phyloP scores from a whole-genome alignment of 2,113 vertebrate species.

The Brachypteracias leptosomus region DNA sequence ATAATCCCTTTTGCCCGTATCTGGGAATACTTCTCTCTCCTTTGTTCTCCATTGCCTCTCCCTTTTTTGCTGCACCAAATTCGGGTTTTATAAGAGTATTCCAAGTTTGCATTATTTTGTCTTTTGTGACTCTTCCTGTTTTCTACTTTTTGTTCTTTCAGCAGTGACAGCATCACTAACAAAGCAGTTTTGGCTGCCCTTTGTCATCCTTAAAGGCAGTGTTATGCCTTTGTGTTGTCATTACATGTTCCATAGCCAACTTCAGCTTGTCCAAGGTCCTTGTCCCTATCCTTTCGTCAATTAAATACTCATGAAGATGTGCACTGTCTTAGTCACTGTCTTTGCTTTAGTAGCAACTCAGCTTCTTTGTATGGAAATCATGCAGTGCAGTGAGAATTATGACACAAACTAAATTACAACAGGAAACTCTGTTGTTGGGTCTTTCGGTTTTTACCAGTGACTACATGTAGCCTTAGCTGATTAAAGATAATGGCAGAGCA shows the following conservation, averaged over 20 bases:
- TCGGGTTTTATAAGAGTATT: not conserved
- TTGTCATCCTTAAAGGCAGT: not conserved
- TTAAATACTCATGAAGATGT: not conserved
- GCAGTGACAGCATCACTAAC: not conserved
- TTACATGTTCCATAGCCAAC: not conserved
- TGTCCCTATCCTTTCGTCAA: not conserved
- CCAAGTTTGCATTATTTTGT: not conserved
- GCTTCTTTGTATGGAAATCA: not conserved
- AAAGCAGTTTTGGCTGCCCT: not conserved
- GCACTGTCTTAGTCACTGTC: not conserved
- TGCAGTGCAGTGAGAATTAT: not conserved
- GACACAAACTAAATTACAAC: not conserved
- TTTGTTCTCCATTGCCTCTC: not conserved
- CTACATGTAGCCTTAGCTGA: not conserved
- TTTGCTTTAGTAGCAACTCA: not conserved
- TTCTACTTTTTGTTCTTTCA: not conserved
- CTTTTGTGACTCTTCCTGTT: not conserved
- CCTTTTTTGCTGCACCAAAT: not conserved
- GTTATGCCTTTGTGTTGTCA: not conserved
- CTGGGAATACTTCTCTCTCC: not conserved
- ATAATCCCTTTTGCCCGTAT: not conserved
- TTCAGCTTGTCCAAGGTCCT: not conserved
- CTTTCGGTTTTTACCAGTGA: not conserved
- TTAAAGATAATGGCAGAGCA: not conserved
- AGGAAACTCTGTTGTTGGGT: not conserved